phyloP scores from a whole-genome alignment of 2,888 invertebrate genomes.

The Scaptomyza flava region DNA sequence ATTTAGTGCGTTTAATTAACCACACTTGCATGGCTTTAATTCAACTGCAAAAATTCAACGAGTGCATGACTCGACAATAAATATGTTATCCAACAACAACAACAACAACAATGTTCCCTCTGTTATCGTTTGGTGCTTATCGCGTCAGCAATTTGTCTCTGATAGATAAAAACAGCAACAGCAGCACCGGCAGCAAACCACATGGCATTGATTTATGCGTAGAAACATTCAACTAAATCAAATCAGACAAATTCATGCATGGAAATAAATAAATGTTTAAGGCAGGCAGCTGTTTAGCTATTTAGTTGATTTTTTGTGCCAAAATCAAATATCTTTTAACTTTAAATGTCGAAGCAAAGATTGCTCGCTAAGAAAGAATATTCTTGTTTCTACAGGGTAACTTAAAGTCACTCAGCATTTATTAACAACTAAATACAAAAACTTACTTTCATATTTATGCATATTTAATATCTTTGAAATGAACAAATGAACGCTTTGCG shows the following conservation, averaged over 20 bases:
- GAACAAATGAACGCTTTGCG: conserved; percentile 46
- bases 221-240: conserved; percentile 31
- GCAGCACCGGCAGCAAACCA: conserved; percentile 21
- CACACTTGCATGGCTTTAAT: conserved; percentile 78
- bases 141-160: conserved; percentile 56
- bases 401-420: background rate
- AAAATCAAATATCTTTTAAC: too few species aligned
- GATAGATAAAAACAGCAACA: conserved; percentile 36
- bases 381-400: conserved; percentile 11
- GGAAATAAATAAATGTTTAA: background rate
- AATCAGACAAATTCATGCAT: background rate
- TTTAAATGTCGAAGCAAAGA: too few species aligned
- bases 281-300: conserved; percentile 21
- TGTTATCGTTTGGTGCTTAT: conserved; percentile 53
- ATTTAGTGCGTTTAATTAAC: conserved; percentile 75
- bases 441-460: conserved; percentile 61
- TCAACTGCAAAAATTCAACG: conserved; percentile 63
- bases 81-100: conserved; percentile 43
- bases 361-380: too few species aligned
- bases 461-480: conserved; percentile 70
- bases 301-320: conserved; percentile 12
- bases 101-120: conserved; percentile 46
- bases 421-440: background rate
- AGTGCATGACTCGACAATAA: conserved; percentile 55
- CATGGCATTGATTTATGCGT: conserved; percentile 71